Evolutionary conservation across 2,113 vertebrate genomes (phyloP).

Genomic region (Otis tarda): DNA sequence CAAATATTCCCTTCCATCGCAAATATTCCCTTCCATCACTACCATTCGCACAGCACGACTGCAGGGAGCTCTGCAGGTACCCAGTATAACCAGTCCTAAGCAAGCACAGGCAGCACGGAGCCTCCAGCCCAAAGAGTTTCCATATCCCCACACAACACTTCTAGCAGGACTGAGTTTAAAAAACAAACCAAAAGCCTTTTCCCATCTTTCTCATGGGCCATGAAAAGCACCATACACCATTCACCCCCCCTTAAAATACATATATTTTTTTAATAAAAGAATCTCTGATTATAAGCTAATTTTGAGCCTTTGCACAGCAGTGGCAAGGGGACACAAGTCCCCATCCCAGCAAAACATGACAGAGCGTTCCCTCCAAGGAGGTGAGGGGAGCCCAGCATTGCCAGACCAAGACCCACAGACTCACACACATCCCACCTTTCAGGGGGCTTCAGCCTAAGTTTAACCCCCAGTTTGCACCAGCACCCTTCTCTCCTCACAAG

Average conservation of each 20-base stretch:
- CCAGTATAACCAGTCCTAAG: fast-evolving
- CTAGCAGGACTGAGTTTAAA: neutral
- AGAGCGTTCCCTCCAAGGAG: neutral
- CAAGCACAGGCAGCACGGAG: fast-evolving
- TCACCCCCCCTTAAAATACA: too few relatives aligned
- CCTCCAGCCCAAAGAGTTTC: neutral
- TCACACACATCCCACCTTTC: neutral
- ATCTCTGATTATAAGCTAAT: neutral
- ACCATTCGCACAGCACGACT: fast-evolving
- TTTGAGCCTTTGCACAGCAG: neutral
- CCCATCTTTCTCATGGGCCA: too few relatives aligned
- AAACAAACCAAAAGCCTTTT: neutral
- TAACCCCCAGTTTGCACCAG: too few relatives aligned
- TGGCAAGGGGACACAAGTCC: neutral
- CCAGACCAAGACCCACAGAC: neutral
- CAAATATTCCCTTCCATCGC: too few relatives aligned
- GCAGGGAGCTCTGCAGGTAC: neutral
- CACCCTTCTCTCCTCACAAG: neutral
- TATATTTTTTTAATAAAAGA: neutral
- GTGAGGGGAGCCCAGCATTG: fast-evolving
- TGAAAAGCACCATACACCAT: neutral
- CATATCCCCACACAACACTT: fast-evolving
- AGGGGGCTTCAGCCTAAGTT: neutral
- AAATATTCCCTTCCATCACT: neutral
- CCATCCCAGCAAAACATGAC: neutral